Base-by-base conservation (phyloP, 2,888 invertebrate genomes). In the Sympetrum striolatum region DNA sequence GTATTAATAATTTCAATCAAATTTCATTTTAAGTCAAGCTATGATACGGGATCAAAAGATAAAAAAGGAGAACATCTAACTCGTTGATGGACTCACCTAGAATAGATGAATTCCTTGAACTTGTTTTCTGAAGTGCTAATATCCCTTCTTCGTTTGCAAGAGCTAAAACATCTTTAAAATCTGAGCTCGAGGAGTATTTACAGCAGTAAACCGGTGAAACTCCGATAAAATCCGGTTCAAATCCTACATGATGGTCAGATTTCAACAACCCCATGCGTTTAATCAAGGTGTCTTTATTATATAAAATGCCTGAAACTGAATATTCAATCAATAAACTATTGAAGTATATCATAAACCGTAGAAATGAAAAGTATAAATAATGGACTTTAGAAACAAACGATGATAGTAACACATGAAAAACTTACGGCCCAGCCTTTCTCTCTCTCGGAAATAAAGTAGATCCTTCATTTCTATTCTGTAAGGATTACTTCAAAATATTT, bases 91-190 rank as follows among this genome's bases (percentile, higher is more conserved):
- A 31, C 31, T 37, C 53, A 86, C 86, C 86, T 86, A 37, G 31
- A 25, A 60, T 58, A n/a, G 86, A 60, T 37, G 58, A 22, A n/a
- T 60, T 22, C 6, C n/a, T 39, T 90, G 81, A 64, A 91, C 92
- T 91, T 35, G 94, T 94, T 91, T 95, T 92, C 91, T 94, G 94
- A 18, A 95, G 91, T 90, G 96, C 96, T 73, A 97, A 94, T 92
- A 95, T 96, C 37, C 98, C 98, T 94, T 97, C 97, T 94, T 98
- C 98, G 93, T 98, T 98, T 12, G 98, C 98, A 90, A 98, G 95
- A 15, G 97, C 98, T 81, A 98, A 93, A 44, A 97, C 95, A 93
- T 98, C 96, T 92, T 96, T 96, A 92, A 95, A 95, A 91, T 96
- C 96, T 91, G 94, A 92, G 91, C 95, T 95, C 92, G 96, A 96